Base-by-base conservation (phyloP, 1,140 invertebrate species). In the Drosophila saltans region DNA sequence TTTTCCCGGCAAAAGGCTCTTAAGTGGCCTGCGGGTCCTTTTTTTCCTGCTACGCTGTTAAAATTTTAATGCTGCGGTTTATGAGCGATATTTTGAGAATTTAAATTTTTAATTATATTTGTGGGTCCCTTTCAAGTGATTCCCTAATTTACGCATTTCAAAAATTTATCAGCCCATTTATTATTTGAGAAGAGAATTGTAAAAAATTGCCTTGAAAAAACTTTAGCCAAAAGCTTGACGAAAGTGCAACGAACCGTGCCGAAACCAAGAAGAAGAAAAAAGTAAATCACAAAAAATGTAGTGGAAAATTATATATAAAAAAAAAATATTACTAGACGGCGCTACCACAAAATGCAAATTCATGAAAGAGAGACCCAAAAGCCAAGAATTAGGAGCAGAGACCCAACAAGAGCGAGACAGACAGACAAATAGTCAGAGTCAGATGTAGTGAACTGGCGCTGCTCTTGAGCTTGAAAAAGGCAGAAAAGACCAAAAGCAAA, bases 381-480 rank as follows among this genome's bases (percentile, higher is more conserved):
- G 64, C 60, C 43, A 61, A 55, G 69, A 69, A 69, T 62, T 65
- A 58, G 63, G 75, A 45, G 59, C 71, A 75, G 63, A 58, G 67
- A 57, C 66, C 60, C 6, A 52, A 7, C 4, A 7, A 24, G 21
- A 26, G 21, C 1, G 8, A 36, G 57, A 66, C 6, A 5, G 33
- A 36, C 33, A 36, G 33, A 36, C 33, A 36, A 36, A 36, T 36
- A 36, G 33, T 4, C 33, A 36, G 6, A 67, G 70, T 78, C 75
- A 71, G 77, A 67, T 77, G 74, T 69, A 70, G 75, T 16, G 0
- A 16, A 45, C 75, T 11, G 39, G 10, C 21, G 43, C 57, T 83
- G 83, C 83, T 86, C 83, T 86, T 86, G 84, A 86, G 84, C 83
- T 86, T 88, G 83, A 86, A 86, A 75, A 82, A 41, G 63, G 58